Base-by-base conservation (phyloP, 2,113 vertebrate species). In the Embiotoca jacksoni region DNA sequence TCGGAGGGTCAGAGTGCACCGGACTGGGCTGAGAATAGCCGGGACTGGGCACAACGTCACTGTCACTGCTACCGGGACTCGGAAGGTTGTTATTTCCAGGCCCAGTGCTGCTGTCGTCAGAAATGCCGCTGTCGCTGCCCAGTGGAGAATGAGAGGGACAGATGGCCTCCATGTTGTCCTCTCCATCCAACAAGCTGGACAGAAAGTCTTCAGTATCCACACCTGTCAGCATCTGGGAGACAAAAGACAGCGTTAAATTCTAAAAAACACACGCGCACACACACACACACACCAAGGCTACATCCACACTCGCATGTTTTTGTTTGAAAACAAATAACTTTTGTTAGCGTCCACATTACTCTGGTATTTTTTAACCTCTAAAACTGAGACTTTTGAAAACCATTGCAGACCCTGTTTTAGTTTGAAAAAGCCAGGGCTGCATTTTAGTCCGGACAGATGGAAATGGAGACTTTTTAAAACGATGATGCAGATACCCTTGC, bases 141-240 rank as follows among this genome's bases (percentile, higher is more conserved):
- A 84, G 11, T 4, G 94, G 92, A 3, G 91, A 95, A 54, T 69
- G 88, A 70, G 86, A 91, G 14, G 89, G 85, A 32, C 75, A 64
- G 0, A 32, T 32, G 1, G 54, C 39, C 3, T 66, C 74, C 31
- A 82, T 58, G 47, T 82, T 69, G 30, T 91, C 80, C 0, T 94
- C 94, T 46, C 84, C 90, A 1, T 87, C 94, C 55, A 96, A 83
- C 73, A 98, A 72, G 55, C 90, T 94, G 80, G 52, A 93, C 62
- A 98, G 91, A 56, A 97, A 96, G 76, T 96, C 94, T 52, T 97
- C 96, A 6, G 95, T 89, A 8, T 96, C 95, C 90, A 95, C 84
- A 32, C 92, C 93, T 16, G 89, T 92, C 72, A 96, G 88, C 52
- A 94, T 91, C 96, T 98, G 89, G 3, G 23, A 52, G 4, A 58